Conservation (phyloP, 2,797 vertebrate species). For the Tolypeutes matacus region DNA sequence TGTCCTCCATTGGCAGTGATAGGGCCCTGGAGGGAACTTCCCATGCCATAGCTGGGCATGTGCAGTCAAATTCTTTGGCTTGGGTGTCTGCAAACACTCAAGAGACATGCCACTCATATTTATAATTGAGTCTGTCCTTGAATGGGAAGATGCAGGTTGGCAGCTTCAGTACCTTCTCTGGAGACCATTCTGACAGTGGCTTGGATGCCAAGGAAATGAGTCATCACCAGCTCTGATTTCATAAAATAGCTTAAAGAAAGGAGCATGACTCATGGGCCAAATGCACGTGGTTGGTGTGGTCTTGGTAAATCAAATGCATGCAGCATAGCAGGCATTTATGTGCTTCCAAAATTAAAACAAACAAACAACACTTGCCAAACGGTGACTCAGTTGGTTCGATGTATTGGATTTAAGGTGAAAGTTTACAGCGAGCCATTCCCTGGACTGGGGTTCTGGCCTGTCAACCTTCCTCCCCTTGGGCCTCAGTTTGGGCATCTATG, state of each 20-base stretch:
- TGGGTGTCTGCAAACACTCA: not conserved
- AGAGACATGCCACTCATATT: not conserved
- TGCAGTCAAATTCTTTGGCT: not conserved
- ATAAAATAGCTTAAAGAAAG: slow-evolving; percentile 40
- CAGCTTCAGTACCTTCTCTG: not conserved
- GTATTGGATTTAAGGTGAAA: not conserved
- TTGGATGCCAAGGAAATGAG: slow-evolving; percentile 39
- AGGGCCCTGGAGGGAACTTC: not conserved
- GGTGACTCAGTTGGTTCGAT: not conserved
- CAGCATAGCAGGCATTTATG: not conserved
- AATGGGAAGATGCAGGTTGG: not conserved
- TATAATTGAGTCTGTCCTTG: not conserved
- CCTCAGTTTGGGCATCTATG: slow-evolving; percentile 33
- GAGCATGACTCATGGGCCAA: not conserved
- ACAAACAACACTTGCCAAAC: not conserved
- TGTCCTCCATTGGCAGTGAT: not conserved
- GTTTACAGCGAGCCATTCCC: not conserved
- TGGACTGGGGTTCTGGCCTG: not conserved
- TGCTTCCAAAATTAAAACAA: not conserved
- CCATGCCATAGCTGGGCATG: not conserved
- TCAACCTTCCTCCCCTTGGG: not conserved
- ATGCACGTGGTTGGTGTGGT: fast-evolving
- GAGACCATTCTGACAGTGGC: not conserved
- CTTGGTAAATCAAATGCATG: not conserved
- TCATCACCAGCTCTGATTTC: not conserved